Evolutionary conservation across 2,888 invertebrate species (phyloP), one percentile per base, ranked within the genome.

Genomic region (Mimumesa dahlbomi): DNA sequence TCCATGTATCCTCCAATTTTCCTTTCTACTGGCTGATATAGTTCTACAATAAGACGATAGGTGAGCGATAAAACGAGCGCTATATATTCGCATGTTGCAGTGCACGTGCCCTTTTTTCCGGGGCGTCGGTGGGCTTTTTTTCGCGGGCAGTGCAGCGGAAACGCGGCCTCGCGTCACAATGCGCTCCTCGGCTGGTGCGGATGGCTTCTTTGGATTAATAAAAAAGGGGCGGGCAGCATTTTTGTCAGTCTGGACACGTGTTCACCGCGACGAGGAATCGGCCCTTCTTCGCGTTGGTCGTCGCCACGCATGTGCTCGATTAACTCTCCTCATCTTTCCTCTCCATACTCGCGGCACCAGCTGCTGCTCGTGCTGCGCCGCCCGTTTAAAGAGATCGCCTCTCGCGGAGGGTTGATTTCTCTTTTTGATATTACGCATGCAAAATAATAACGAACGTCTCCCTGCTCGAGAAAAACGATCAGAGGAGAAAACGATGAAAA

Each of bases 201-300:
- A 21, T 31, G 16, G 61, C 48, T 69, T 63, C 69, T 56, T 70
- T 22, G 58, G 54, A 50, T 57, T 36, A 43, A 72, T 63, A 71
- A 74, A 66, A 75, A 63, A 58, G 48, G 63, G 52, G 62, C 67
- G 66, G 63, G 72, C 65, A 68, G 76, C 82, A 86, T 86, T 85
- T 86, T 85, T 86, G 82, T 81, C 73, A 74, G 85, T 85, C 86
- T 85, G 82, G 83, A 85, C 86, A 86, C 85, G 84, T 87, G 86
- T 82, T 84, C 82, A n/a, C 56, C 58, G 66, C 62, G 79, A 72
- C 62, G 68, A 70, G 49, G 73, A 73, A 73, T 70, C 75, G 68
- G 68, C 54, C 56, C 7, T 69, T 73, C 83, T 76, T 67, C 76
- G 83, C 84, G 83, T 84, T 84, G 84, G 83, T 84, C 46, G 14